Conservation (phyloP, 2,888 invertebrate genomes). For the Chaitophorus viminalis region DNA sequence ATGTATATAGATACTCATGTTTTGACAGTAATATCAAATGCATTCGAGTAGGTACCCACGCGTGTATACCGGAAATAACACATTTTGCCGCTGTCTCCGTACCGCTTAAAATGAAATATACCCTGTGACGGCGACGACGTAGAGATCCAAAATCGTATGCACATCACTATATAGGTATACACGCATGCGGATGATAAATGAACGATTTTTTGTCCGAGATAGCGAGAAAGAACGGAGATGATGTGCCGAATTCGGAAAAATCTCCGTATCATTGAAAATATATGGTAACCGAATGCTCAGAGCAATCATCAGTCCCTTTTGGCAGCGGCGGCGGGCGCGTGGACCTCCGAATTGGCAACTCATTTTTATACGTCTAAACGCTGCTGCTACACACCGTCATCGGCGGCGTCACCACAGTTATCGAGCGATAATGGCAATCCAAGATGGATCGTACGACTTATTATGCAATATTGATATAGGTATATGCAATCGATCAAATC, state of each 20-base stretch:
- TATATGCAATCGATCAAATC: too few species aligned
- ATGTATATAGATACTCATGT: background rate
- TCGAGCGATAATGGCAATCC: background rate
- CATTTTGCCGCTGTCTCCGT: constrained; percentile 5
- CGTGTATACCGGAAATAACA: background rate
- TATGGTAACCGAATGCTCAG: background rate
- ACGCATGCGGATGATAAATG: background rate
- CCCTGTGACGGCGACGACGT: background rate
- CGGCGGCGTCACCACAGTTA: background rate
- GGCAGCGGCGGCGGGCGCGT: too few species aligned
- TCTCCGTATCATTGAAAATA: background rate
- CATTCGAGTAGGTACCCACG: background rate
- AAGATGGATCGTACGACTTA: background rate
- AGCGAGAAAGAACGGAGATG: background rate
- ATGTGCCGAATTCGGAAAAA: background rate
- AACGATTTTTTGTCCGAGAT: background rate
- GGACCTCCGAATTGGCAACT: background rate
- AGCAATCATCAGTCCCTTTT: background rate
- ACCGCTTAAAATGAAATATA: constrained; percentile 7
- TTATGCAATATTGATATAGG: background rate
- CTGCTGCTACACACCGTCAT: background rate
- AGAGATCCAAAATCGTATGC: background rate
- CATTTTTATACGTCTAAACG: background rate
- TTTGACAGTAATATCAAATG: constrained; percentile 15
- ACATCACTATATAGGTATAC: too few species aligned